These are phyloP conservation scores for Megalops cyprinoides DNA, from an alignment of 2,797 vertebrate genomes.

Conservation along the genomic window DNA sequence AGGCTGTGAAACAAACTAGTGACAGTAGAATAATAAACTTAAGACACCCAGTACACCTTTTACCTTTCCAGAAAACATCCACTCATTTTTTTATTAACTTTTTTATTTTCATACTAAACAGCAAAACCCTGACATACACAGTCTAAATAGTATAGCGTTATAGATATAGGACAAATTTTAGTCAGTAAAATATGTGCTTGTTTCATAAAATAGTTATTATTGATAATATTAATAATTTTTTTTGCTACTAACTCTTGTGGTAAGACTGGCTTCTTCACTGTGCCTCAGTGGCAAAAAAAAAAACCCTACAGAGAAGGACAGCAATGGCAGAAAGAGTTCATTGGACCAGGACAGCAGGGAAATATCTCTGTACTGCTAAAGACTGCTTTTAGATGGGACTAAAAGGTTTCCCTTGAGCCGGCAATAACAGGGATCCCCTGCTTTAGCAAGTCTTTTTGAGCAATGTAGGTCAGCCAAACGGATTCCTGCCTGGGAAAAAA, in stretches of 20 bases:
- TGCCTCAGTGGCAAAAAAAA: constrained; percentile 16
- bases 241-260: constrained; percentile 70
- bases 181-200: constrained; percentile 76
- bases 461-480: constrained; percentile 38
- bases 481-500: constrained; percentile 37
- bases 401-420: constrained; percentile 17
- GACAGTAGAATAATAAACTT: background rate
- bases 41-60: background rate
- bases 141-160: constrained; percentile 65
- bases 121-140: constrained; percentile 60
- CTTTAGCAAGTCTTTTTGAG: constrained; percentile 30
- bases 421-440: background rate
- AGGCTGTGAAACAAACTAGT: background rate
- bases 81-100: constrained; percentile 39
- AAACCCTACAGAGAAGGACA: constrained; percentile 44
- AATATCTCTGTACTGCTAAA: background rate
- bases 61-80: constrained; percentile 43
- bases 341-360: background rate
- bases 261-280: constrained; percentile 44
- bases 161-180: constrained; percentile 65
- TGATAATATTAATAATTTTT: constrained; percentile 56
- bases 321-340: constrained; percentile 32
- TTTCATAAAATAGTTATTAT: constrained; percentile 68
- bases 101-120: constrained; percentile 53
- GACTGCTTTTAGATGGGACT: background rate